Evolutionary conservation across 35 echinoderm and acorn worm species (phyloP), one percentile per base, ranked within the genome.

Genomic region (Apostichopus parvimensis): DNA sequence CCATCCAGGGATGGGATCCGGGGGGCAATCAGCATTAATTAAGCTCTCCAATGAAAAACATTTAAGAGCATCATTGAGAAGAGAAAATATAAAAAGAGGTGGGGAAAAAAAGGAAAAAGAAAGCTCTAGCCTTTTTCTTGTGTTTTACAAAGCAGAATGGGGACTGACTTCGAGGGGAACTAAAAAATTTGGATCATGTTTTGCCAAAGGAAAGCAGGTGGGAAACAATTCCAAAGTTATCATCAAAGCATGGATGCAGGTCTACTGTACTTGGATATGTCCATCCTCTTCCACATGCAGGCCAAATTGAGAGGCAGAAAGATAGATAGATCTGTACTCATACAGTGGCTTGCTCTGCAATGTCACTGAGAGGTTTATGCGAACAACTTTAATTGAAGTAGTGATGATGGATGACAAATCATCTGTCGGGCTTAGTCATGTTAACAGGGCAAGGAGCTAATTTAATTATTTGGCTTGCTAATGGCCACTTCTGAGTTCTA

Each of bases 1-100:
- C 71, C n/a, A 75, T n/a, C 71, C 71, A 75, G 71, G 71, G 71
- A 75, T 75, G n/a, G 6, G 13, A 75, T 75, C 71, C 71, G n/a
- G 6, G 21, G 71, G 71, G 34, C 71, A 75, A 75, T 75, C 71
- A 14, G 71, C 71, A 75, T 75, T 68, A 68, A 68, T 68, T 68
- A 68, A 68, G 64, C 64, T 68, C 18, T 11, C 64, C 18, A 68
- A 68, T 14, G 64, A 75, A 75, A 75, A 75, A n/a, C 71, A 75
- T 22, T 22, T 75, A 75, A 75, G 17, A 18, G 21, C 71, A 18
- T 75, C 71, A 20, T 75, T 75, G 71, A 75, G 15, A 18, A 22
- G 6, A 75, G 17, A 45, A 45, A 75, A 75, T 75, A 22, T 75
- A 22, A 75, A 75, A 75, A 75, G 18, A 75, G 17, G 15, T 18